A percentile compares a stretch with the other conserved stretches of the same genome.
These are phyloP conservation scores for Phalloptychus januarius DNA, from an alignment of 2,797 vertebrate species.

Conservation along the genomic window DNA sequence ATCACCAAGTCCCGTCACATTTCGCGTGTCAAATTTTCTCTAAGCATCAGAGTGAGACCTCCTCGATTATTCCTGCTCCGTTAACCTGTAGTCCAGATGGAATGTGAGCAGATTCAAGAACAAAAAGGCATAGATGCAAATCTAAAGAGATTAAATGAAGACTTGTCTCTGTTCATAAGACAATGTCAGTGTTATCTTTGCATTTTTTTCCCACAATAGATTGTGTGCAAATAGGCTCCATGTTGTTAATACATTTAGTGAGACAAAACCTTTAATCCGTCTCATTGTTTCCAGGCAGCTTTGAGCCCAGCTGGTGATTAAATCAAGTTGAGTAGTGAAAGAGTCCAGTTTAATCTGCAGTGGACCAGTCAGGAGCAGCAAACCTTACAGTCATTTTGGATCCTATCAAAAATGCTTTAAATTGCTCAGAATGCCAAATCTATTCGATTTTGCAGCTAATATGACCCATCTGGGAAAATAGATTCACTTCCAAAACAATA, in stretches of 20 bases:
- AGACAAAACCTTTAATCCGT: not conserved
- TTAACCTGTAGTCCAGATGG: not conserved
- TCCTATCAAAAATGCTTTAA: not conserved
- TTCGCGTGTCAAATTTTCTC: not conserved
- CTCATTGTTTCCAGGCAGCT: not conserved
- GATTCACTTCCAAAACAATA: not conserved
- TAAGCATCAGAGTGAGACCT: constrained; percentile 31
- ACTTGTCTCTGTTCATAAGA: not conserved
- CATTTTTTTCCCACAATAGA: not conserved
- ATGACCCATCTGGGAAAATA: not conserved
- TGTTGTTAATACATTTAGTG: not conserved
- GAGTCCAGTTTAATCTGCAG: not conserved
- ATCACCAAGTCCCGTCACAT: not conserved
- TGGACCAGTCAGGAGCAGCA: not conserved
- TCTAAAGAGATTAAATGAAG: not conserved
- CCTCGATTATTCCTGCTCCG: not conserved
- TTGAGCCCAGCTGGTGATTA: not conserved
- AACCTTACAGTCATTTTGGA: not conserved
- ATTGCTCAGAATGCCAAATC: not conserved
- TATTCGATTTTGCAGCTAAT: not conserved
- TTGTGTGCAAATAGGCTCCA: not conserved
- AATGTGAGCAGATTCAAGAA: not conserved
- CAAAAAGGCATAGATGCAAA: not conserved
- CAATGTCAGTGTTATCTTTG: too few relatives aligned
- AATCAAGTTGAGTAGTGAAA: not conserved